Percentiles rank a stretch among this genome's conserved stretches.
phyloP scores from a whole-genome alignment of 2,888 invertebrate species.

The Lasioglossum oenotherae region DNA sequence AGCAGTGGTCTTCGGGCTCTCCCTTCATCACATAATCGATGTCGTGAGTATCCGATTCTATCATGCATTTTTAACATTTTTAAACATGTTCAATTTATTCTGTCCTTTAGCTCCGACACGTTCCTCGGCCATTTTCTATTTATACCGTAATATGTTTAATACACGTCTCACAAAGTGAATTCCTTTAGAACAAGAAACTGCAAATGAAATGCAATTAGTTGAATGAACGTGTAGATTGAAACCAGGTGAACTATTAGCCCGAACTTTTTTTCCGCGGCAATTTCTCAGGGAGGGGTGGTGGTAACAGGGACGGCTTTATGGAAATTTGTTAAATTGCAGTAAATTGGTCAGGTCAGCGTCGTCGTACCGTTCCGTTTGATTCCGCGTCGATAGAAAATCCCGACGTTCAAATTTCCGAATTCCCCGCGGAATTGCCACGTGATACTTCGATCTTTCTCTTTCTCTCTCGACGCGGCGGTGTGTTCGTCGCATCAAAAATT shows the following conservation, averaged over 20 bases:
- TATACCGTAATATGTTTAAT: neutral
- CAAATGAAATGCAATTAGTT: neutral
- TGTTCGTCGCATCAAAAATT: neutral
- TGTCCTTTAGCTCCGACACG: no score
- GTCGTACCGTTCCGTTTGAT: neutral
- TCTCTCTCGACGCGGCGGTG: neutral
- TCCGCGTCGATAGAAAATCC: neutral
- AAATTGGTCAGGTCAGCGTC: neutral
- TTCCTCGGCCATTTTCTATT: neutral
- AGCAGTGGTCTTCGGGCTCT: slow-evolving; percentile 92
- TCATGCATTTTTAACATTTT: no score
- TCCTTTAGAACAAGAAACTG: neutral
- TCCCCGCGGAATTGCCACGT: neutral
- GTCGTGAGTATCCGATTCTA: slow-evolving; percentile 87
- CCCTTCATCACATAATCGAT: slow-evolving; percentile 94
- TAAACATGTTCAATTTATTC: no score
- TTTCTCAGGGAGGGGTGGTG: neutral
- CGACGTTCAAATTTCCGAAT: neutral
- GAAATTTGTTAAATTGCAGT: neutral
- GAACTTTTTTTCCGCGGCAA: neutral
- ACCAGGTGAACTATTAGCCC: neutral
- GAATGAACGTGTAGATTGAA: neutral
- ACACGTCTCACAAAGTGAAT: neutral
- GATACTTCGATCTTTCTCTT: neutral
- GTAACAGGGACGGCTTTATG: neutral